phyloP scores from a whole-genome alignment of 2,797 vertebrate genomes.

The Schizothorax lantsangensis region DNA sequence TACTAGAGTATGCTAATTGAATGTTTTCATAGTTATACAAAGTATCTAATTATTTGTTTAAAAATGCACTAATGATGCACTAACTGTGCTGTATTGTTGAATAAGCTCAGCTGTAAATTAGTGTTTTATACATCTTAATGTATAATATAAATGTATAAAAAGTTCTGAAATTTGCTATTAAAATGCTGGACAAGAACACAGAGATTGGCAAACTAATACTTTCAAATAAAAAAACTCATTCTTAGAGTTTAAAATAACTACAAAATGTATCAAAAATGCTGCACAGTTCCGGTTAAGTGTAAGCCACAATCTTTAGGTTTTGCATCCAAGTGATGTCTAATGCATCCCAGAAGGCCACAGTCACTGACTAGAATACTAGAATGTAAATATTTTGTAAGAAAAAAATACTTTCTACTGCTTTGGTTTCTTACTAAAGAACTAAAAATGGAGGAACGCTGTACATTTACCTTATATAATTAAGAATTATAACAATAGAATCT shows the following conservation, averaged over 20 bases:
- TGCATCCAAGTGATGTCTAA: background rate
- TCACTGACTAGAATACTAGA: background rate
- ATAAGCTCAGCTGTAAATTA: conserved; percentile 2
- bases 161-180: background rate
- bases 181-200: background rate
- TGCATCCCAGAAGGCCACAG: background rate
- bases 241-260: background rate
- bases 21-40: conserved; percentile 26
- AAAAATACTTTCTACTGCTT: background rate
- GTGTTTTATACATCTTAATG: conserved; percentile 1
- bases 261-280: background rate
- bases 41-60: background rate
- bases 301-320: background rate
- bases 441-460: background rate
- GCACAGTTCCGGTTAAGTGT: background rate
- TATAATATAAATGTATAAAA: background rate
- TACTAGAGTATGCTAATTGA: background rate
- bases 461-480: background rate
- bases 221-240: background rate
- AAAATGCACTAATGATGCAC: conserved; percentile 31
- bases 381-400: background rate
- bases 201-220: background rate
- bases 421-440: background rate
- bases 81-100: conserved; percentile 23
- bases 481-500: background rate